phyloP scores from a whole-genome alignment of 2,797 vertebrate genomes.

The Chrysolophus pictus region DNA sequence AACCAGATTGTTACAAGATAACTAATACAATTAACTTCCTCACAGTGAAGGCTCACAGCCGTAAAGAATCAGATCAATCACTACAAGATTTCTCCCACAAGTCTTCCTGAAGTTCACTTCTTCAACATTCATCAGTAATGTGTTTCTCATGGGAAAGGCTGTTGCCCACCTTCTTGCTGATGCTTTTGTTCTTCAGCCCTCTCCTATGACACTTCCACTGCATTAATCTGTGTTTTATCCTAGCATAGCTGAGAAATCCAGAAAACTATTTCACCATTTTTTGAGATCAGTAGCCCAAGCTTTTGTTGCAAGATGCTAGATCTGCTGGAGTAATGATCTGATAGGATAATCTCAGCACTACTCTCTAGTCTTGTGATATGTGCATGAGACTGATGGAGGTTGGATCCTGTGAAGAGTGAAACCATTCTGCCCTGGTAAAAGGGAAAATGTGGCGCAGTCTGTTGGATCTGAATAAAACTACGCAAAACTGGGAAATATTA shows the following conservation, averaged over 20 bases:
- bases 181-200: neutral
- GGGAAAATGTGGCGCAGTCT: neutral
- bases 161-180: neutral
- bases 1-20: slow-evolving; percentile 57
- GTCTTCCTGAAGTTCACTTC: neutral
- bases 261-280: neutral
- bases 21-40: slow-evolving; percentile 39
- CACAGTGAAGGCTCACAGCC: neutral
- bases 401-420: neutral
- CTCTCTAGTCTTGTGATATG: accelerated
- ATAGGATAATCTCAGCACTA: neutral
- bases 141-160: neutral
- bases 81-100: neutral
- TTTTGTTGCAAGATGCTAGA: neutral
- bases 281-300: neutral
- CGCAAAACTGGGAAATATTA: neutral
- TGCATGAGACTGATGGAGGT: neutral
- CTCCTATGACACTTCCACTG: neutral
- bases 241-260: neutral
- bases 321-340: neutral
- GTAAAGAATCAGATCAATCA: slow-evolving; percentile 3
- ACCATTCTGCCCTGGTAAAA: neutral
- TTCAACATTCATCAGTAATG: neutral
- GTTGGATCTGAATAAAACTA: neutral
- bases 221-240: accelerated